A percentile compares a stretch with the other conserved stretches of the same genome.
Evolutionary conservation across 2,797 vertebrate species (phyloP).

Genomic region (Pangasius djambal): DNA sequence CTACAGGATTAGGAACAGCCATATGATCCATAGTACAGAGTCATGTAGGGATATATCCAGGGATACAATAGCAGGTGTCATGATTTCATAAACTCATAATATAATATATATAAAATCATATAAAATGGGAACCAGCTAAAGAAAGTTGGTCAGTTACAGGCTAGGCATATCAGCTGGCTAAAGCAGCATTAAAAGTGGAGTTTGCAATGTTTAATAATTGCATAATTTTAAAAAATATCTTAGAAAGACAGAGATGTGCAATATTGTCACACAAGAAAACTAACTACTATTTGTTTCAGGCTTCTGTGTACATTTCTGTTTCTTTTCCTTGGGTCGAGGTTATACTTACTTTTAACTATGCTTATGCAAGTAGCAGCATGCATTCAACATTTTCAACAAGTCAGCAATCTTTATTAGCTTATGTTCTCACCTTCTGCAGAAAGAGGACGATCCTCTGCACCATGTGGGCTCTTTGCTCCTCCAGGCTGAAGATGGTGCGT

Average conservation of each 20-base stretch:
- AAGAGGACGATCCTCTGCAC: constrained; percentile 93
- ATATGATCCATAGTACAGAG: neutral
- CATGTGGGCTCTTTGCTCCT: constrained; percentile 91
- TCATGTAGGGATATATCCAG: constrained; percentile 15
- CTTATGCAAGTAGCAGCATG: neutral
- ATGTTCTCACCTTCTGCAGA: constrained; percentile 89
- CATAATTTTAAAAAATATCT: neutral
- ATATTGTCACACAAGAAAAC: neutral
- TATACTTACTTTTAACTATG: neutral
- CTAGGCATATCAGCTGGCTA: neutral
- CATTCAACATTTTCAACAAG: neutral
- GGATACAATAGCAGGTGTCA: constrained; percentile 12
- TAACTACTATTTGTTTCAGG: neutral
- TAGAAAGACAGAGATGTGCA: neutral
- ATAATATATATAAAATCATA: neutral
- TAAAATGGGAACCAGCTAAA: neutral
- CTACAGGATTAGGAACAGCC: neutral
- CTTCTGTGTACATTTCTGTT: neutral
- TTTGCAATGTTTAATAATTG: neutral
- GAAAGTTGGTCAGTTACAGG: neutral
- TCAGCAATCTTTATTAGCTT: neutral
- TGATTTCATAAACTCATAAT: neutral
- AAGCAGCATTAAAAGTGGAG: neutral
- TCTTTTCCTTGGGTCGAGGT: neutral
- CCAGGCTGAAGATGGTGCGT: constrained; percentile 91